Evolutionary conservation across 1,140 invertebrate genomes (phyloP).

Genomic region (Ips nitidus): DNA sequence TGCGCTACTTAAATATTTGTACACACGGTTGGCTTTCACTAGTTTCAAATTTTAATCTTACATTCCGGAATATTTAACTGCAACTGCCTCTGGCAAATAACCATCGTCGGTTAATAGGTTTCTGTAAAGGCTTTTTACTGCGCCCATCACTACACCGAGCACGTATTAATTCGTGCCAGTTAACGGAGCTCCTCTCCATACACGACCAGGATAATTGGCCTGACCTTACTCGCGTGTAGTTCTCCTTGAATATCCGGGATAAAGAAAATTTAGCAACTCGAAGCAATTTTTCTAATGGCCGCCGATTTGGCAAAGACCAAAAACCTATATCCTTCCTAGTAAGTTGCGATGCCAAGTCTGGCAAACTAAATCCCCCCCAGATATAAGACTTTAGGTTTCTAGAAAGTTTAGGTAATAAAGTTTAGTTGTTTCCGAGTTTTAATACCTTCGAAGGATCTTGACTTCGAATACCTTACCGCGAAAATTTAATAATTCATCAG

Average conservation of each 20-base stretch:
- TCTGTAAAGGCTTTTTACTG: background rate
- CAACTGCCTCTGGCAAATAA: background rate
- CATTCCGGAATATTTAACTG: background rate
- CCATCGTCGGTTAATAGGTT: background rate
- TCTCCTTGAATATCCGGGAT: background rate
- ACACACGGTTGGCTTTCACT: background rate
- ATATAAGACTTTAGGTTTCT: slow-evolving; percentile 9
- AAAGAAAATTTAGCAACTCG: slow-evolving; percentile 5
- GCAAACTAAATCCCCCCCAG: slow-evolving; percentile 11
- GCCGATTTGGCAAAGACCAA: slow-evolving; percentile 9
- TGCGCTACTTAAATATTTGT: background rate
- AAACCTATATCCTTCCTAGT: slow-evolving; percentile 6
- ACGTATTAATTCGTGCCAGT: no score
- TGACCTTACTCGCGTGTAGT: background rate
- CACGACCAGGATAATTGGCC: background rate
- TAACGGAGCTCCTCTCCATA: background rate
- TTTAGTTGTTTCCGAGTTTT: slow-evolving; percentile 13
- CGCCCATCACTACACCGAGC: background rate
- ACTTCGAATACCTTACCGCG: slow-evolving; percentile 7
- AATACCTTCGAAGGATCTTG: slow-evolving; percentile 8
- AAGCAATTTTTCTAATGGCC: slow-evolving; percentile 15
- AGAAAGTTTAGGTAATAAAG: slow-evolving; percentile 11
- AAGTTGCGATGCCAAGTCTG: slow-evolving; percentile 7
- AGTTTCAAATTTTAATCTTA: background rate
- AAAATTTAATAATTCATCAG: slow-evolving; percentile 12